Base-by-base conservation (phyloP, 2,888 invertebrate genomes). In the Crepidodera aurea region DNA sequence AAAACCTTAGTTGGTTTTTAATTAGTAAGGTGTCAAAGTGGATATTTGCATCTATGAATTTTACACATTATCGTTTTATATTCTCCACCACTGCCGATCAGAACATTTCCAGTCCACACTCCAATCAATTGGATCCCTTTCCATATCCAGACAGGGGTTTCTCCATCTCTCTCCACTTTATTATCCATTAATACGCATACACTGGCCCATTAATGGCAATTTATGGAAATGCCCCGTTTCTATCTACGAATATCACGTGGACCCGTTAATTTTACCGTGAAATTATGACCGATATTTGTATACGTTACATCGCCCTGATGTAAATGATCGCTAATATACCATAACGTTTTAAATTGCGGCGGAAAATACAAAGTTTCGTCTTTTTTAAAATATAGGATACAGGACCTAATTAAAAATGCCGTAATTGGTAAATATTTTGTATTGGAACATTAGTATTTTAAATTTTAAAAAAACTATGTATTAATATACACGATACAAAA, bases 231-330 rank as follows among this genome's bases (percentile, higher is more conserved):
- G 16, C 53, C 18, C 25, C n/a, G 15, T 16, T 7, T 22, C 18
- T 55, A 44, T 42, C 55, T 27, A 22, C 8, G 42, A 44, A 44
- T 46, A 46, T 55, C 55, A 55, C 55, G 32, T 34, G 55, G 16
- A 55, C 22, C 19, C 32, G 54, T 54, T 54, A 44, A 55, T 55
- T 55, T 55, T 19, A 8, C 42, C 22, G 27, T 46, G 19, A 19
- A 55, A 34, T 55, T 55, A 53, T 53, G 39, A 25, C 16, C 39
- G 25, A 53, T 53, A 19, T 27, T 18, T 40, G 16, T 15, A 18
- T 6, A 4, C 16, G 40, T 18, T 16, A 15, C 37, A 15, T 37
- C 2, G 4, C 15, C 13, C 6, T 32, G 32, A 32, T 32, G 32
- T 32, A 10, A 32, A 3, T 7, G 25, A 25, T 5, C 7, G 25